A percentile compares a stretch with the other conserved stretches of the same genome.
phyloP scores from a whole-genome alignment of 1,140 invertebrate species.

The Anastrepha obliqua region DNA sequence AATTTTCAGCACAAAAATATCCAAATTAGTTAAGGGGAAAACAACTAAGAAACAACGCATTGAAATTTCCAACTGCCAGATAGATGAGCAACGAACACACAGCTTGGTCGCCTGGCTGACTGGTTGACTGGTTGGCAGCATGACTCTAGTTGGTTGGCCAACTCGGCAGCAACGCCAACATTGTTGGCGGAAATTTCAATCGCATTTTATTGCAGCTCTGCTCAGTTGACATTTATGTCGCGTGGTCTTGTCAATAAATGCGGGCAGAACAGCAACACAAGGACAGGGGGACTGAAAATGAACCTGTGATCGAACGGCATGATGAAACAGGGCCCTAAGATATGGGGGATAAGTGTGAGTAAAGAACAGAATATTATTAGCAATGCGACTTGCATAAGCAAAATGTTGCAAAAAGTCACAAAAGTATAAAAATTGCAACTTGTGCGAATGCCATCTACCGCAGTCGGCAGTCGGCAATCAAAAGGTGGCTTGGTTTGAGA shows the following conservation, averaged over 20 bases:
- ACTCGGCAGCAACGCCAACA: background rate
- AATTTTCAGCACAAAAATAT: background rate
- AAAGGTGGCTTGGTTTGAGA: background rate
- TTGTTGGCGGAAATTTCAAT: slow-evolving; percentile 26
- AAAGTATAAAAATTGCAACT: slow-evolving; percentile 27
- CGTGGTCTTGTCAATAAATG: background rate
- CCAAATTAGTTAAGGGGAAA: background rate
- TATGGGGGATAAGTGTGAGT: background rate
- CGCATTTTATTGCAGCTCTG: slow-evolving; percentile 17
- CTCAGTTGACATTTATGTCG: background rate
- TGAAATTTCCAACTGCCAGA: background rate
- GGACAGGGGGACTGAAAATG: background rate
- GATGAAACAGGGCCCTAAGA: background rate
- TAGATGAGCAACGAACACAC: background rate
- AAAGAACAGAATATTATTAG: slow-evolving; percentile 62
- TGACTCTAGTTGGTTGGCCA: background rate
- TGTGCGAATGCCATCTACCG: background rate
- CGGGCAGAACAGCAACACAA: background rate
- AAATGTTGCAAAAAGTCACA: slow-evolving; percentile 57
- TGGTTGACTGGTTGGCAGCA: background rate
- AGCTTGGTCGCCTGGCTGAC: background rate
- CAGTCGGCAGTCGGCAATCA: background rate
- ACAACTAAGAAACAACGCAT: background rate
- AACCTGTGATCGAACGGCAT: background rate
- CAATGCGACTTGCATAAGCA: slow-evolving; percentile 71